Conservation (phyloP, 1,140 invertebrate genomes). For the Limonius californicus region DNA sequence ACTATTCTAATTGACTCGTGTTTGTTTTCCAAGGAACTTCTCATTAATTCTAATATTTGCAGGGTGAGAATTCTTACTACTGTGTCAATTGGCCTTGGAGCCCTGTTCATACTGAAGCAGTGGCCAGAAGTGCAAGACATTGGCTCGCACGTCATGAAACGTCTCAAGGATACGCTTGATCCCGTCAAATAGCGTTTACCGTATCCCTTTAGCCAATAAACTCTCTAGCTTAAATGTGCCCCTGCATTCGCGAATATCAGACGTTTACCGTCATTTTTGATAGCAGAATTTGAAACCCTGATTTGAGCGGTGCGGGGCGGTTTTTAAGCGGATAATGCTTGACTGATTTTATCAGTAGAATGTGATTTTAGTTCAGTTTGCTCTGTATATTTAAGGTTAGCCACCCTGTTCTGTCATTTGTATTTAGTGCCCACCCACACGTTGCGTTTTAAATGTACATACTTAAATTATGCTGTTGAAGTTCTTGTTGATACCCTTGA, state of each 20-base stretch:
- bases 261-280: no score
- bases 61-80: conserved; percentile 84
- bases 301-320: no score
- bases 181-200: conserved; percentile 57
- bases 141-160: conserved; percentile 63
- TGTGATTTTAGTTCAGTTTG: background rate
- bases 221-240: background rate
- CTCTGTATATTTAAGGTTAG: background rate
- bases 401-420: no score
- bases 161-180: conserved; percentile 62
- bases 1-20: background rate
- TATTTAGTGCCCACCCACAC: no score
- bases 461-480: background rate
- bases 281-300: no score
- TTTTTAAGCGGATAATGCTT: background rate
- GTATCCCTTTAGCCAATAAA: conserved; percentile 8
- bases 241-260: background rate
- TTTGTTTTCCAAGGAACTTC: no score
- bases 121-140: conserved; percentile 83
- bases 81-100: conserved; percentile 69
- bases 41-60: no score
- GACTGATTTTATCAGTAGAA: conserved; percentile 14
- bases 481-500: background rate
- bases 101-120: conserved; percentile 80
- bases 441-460: background rate